These are phyloP conservation scores for Aix galericulata DNA, from an alignment of 2,113 vertebrate genomes.

Conservation along the genomic window DNA sequence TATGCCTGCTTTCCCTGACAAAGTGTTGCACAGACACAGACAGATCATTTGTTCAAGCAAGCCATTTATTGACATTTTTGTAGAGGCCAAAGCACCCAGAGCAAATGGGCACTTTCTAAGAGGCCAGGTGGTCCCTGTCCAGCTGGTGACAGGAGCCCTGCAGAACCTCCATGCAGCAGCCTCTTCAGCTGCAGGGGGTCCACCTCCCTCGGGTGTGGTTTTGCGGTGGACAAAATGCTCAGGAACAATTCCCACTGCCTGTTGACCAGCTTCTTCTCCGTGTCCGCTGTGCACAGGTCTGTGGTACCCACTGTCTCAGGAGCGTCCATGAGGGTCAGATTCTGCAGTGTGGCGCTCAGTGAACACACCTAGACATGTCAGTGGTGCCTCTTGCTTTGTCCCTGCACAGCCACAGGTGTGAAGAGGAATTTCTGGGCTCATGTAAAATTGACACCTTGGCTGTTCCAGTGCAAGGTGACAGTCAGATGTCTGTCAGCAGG, in stretches of 20 bases:
- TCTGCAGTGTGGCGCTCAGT: too few species aligned
- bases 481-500: too few species aligned
- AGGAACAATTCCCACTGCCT: background rate
- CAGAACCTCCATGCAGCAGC: background rate
- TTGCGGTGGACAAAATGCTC: background rate
- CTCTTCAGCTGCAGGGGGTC: background rate
- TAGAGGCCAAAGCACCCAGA: background rate
- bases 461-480: too few species aligned
- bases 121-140: background rate
- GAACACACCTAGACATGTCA: too few species aligned
- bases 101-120: too few species aligned
- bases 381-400: too few species aligned
- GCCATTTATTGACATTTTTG: background rate
- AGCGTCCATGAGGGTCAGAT: too few species aligned
- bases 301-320: background rate
- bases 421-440: too few species aligned
- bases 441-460: too few species aligned
- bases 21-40: background rate
- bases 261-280: too few species aligned
- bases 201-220: background rate
- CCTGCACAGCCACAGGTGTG: too few species aligned
- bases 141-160: background rate
- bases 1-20: background rate
- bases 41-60: background rate
- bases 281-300: background rate